Conservation (phyloP, 35 echinoderm and acorn worm genomes). For the Chiridota heheva region DNA sequence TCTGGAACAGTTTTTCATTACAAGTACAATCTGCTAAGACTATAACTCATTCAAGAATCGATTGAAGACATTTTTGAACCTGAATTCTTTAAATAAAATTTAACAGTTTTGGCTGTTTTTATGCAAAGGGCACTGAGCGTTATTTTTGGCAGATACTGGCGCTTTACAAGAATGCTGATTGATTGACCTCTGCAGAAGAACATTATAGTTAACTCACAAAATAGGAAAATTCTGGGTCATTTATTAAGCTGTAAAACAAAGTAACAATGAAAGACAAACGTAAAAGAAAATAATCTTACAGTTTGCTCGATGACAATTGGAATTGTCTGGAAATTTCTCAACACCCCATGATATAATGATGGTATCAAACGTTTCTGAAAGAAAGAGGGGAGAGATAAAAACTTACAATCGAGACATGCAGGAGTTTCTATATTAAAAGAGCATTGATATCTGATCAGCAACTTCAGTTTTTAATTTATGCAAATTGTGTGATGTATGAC, state of each 20-base stretch:
- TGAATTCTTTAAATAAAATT: too few relatives aligned
- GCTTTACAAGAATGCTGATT: not conserved
- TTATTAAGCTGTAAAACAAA: not conserved
- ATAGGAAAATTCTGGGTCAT: not conserved
- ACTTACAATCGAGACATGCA: too few relatives aligned
- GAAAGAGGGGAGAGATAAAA: not conserved
- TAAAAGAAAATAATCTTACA: conserved; percentile 45
- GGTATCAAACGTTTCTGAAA: not conserved
- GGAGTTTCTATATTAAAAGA: too few relatives aligned
- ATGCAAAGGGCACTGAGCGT: too few relatives aligned
- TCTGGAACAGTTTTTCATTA: too few relatives aligned
- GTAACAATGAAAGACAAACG: not conserved
- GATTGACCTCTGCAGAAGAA: not conserved
- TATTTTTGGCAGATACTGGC: not conserved
- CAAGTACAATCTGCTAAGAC: too few relatives aligned
- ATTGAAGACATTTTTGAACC: too few relatives aligned
- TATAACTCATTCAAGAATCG: too few relatives aligned
- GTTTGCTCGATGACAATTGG: conserved; percentile 97
- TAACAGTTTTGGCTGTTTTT: too few relatives aligned
- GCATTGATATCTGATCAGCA: too few relatives aligned
- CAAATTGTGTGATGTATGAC: too few relatives aligned
- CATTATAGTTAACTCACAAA: not conserved
- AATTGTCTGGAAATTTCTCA: conserved; percentile 37
- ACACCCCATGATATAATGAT: not conserved
- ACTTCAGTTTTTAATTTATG: too few relatives aligned